Conservation (phyloP, 2,113 vertebrate species). For the Bagarius yarrelli region DNA sequence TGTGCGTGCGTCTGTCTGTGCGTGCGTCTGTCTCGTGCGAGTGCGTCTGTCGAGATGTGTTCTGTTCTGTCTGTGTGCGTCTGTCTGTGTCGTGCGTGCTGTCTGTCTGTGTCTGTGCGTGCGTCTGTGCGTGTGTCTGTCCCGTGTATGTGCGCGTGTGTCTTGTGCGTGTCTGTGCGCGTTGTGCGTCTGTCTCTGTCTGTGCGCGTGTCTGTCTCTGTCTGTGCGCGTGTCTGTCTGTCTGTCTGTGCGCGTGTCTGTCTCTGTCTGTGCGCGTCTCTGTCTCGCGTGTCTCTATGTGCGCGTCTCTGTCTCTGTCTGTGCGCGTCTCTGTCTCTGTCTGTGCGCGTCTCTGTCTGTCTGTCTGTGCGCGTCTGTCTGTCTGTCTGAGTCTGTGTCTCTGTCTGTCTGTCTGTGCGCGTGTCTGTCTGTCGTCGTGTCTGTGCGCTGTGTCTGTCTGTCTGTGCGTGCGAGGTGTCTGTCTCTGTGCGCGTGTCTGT, state of each 20-base stretch:
- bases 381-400: slow-evolving; percentile 35
- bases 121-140: slow-evolving; percentile 39
- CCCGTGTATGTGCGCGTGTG: no score
- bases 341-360: slow-evolving; percentile 44
- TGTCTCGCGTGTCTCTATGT: slow-evolving; percentile 33
- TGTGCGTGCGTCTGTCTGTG: slow-evolving; percentile 41
- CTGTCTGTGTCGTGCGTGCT: no score
- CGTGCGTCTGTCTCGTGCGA: slow-evolving; percentile 32
- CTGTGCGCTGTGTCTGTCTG: slow-evolving; percentile 45
- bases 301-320: slow-evolving; percentile 45
- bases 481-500: slow-evolving; percentile 42
- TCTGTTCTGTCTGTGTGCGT: no score
- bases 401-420: slow-evolving; percentile 43
- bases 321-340: slow-evolving; percentile 37
- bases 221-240: slow-evolving; percentile 35
- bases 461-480: slow-evolving; percentile 38
- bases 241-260: slow-evolving; percentile 47
- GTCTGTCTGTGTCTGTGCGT: slow-evolving; percentile 43
- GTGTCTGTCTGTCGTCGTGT: slow-evolving; percentile 40
- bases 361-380: slow-evolving; percentile 31
- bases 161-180: slow-evolving; percentile 36
- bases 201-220: slow-evolving; percentile 41
- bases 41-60: no score
- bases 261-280: slow-evolving; percentile 35
- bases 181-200: slow-evolving; percentile 44